Base-by-base conservation (phyloP, 2,113 vertebrate genomes). In the Pongo abelii region DNA sequence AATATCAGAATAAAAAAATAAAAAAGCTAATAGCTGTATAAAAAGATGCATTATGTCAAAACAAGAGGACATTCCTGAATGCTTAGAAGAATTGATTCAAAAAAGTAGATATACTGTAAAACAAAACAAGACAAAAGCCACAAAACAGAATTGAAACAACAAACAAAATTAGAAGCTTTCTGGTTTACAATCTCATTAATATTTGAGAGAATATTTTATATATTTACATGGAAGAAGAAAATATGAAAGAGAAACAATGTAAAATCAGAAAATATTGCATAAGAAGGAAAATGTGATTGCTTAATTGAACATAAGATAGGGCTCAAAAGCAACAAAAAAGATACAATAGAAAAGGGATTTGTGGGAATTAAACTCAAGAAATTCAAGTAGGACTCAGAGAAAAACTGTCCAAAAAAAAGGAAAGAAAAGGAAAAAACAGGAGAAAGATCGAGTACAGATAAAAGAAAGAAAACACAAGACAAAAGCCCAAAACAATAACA, bases 11-110 rank as follows among this genome's bases (percentile, higher is more conserved):
- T 30, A 3, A 32, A 14, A 27, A 81, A 48, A 43, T 43, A 79
- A 89, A 11, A 84, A 67, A 43, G 77, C 75, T 59, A 96, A 17
- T 17, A 92, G 32, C 67, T 91, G 69, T 96, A 81, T 91, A 81
- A 93, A 94, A 97, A 69, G 83, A 70, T 27, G 3, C 2, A 72
- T 84, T 90, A 70, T 88, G 22, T 72, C 70, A 93, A 95, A 83
- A 83, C 40, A 94, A 61, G 32, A 8, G n/a, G 32, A 59, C 40
- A 84, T 93, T 95, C 35, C 13, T 93, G 74, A 86, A 67, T 43
- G 38, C 48, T 92, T 74, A 91, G 1, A 92, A 48, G 67, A 95
- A 78, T 72, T 72, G 43, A 50, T 57, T 93, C 46, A 81, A 30
- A 55, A 8, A 81, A 86, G n/a, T 86, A 95, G 38, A 74, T 81